Evolutionary conservation across 2,113 vertebrate genomes (phyloP), one percentile per base, ranked within the genome.

Genomic region (Sturnus vulgaris): DNA sequence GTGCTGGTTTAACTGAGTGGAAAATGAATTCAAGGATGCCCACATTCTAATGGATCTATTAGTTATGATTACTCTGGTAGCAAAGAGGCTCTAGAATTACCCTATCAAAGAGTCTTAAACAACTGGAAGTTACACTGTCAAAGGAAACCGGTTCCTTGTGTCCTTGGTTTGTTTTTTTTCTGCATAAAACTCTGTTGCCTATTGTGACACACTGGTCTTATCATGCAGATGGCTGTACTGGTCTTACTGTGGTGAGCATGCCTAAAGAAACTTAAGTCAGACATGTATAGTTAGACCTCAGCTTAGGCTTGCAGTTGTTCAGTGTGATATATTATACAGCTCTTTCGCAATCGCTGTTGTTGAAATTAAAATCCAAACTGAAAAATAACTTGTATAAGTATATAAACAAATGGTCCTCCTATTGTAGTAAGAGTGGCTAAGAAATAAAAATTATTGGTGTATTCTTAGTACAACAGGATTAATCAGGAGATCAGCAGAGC

Each of bases 141-240:
- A 56, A 85, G 55, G 44, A 75, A 87, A 79, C 12, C 0, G 1
- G 14, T 50, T 90, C 35, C 37, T 33, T 24, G 1, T 0, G 0
- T 76, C 47, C 50, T 69, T 6, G 0, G 0, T 50, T 77, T 47
- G 30, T 11, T 44, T 63, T 37, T 42, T 16, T 64, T 56, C 56
- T 68, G 18, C 47, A 30, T 44, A 64, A 60, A 84, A 35, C 15
- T 53, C 46, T 0, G 0, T 44, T 28, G 44, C 31, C 55, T 68
- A 0, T 63, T 47, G n/a, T 59, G 70, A 35, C 21, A 31, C 24
- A 3, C 12, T 49, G 27, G 9, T 65, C 22, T 27, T 0, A 0
- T 50, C 59, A 23, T 3, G 9, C 28, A 42, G 61, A 33, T 6
- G 11, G 25, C 35, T 82, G 63, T 60, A 10, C 21, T 66, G 3